Evolutionary conservation across 2,888 invertebrate species (phyloP).

Genomic region (Melanophora roralis): DNA sequence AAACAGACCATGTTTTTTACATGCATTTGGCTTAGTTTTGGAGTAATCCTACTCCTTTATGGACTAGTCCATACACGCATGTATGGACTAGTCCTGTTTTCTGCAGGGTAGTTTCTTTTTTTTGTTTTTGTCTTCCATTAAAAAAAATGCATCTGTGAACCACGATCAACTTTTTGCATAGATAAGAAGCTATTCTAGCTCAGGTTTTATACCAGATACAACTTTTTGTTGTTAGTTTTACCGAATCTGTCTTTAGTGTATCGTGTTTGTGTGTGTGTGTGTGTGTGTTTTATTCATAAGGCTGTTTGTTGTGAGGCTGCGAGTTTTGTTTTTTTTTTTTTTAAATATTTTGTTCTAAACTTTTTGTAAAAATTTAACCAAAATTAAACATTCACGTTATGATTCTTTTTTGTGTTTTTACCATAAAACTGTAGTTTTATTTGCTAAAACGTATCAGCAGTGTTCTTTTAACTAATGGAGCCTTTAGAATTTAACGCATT

Average conservation of each 20-base stretch:
- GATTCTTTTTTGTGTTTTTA: conserved; percentile 7
- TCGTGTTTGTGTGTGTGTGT: not conserved
- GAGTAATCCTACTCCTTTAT: too few relatives aligned
- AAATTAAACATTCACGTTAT: conserved; percentile 4
- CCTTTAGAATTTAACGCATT: conserved; percentile 69
- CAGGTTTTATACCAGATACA: not conserved
- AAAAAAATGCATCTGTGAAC: conserved; percentile 20
- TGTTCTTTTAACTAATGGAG: conserved; percentile 69
- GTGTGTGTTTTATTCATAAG: not conserved
- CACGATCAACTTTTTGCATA: conserved; percentile 10
- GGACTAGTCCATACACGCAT: too few relatives aligned
- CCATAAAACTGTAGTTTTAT: conserved; percentile 17
- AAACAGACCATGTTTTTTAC: too few relatives aligned
- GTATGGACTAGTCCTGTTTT: too few relatives aligned
- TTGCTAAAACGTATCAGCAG: conserved; percentile 44
- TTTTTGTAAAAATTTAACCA: conserved; percentile 21
- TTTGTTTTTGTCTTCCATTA: too few relatives aligned
- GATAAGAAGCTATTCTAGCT: conserved; percentile 23
- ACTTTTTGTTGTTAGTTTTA: not conserved
- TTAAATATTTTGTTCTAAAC: conserved; percentile 7
- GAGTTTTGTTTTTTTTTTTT: not conserved
- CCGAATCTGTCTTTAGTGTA: conserved; percentile 28
- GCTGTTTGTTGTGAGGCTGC: not conserved
- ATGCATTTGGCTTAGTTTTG: too few relatives aligned
- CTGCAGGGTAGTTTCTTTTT: too few relatives aligned